Evolutionary conservation across 1,140 invertebrate species (phyloP), one percentile per base, ranked within the genome.

Genomic region (Chionoecetes opilio): DNA sequence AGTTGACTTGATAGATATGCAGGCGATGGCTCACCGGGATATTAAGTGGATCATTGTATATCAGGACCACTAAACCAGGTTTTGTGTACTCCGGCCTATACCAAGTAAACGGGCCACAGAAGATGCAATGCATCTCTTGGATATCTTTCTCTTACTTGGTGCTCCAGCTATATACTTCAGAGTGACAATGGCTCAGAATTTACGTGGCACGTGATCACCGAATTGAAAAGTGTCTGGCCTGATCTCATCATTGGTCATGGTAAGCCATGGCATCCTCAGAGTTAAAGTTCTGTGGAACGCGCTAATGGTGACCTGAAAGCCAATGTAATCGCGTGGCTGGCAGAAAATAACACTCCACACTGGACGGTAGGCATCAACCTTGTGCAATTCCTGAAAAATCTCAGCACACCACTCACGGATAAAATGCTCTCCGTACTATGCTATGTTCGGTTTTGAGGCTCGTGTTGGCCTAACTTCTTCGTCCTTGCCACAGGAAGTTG

Each of bases 31-130:
- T n/a, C 82, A 87, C n/a, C 84, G 41, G 31, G 32, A 38, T 32
- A 87, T 93, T 84, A 86, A 93, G 32, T 93, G 84, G 92, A 93
- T 93, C 92, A 87, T 93, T 38, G 92, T 87, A 88, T 53, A 93
- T 88, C 85, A 87, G 92, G 92, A 93, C 31, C 34, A 93, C 38
- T 46, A 38, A 41, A 85, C 6, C 75, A 93, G 87, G 63, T 93
- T 86, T 34, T 93, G 84, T 46, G 37, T 87, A 88, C 92, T 93
- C 41, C 85, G 32, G n/a, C 37, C 92, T 93, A 37, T 93, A 31
- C 41, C 41, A 93, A 87, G 37, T 93, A 93, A 87, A 88, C 37
- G 84, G 46, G 84, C 84, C 35, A 26, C 92, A 87, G 84, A 87
- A 46, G 29, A 46, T 87, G 92, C 84, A 46, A 38, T 93, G 46